Conservation (phyloP, 1,140 invertebrate genomes). For the Phthorimaea operculella region DNA sequence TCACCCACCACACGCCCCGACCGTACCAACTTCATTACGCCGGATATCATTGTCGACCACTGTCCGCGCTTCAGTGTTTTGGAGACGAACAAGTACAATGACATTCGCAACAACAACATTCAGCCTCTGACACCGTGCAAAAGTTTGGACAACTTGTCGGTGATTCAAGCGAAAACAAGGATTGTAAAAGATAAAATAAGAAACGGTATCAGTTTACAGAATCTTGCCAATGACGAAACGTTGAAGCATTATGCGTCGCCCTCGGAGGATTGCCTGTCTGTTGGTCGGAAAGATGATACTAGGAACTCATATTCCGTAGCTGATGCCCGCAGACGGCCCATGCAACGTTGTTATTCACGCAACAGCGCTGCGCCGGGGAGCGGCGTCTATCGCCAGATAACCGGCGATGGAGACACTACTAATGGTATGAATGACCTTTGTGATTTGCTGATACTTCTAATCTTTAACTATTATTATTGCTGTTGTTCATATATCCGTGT, state of each 20-base stretch:
- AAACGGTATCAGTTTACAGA: conserved; percentile 53
- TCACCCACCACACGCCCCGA: conserved; percentile 6
- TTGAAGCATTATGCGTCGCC: conserved; percentile 51
- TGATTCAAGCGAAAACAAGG: conserved; percentile 30
- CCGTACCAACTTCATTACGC: conserved; percentile 23
- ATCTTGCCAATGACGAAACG: conserved; percentile 45
- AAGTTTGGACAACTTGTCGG: conserved; percentile 56
- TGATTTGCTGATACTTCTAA: no score
- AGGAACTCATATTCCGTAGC: conserved; percentile 54
- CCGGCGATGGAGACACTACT: conserved; percentile 24
- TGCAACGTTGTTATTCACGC: conserved; percentile 33
- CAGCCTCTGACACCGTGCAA: conserved; percentile 45
- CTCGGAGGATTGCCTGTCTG: conserved; percentile 25
- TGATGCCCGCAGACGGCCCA: conserved; percentile 40
- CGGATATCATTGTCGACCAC: conserved; percentile 41
- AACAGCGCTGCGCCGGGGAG: conserved; percentile 40
- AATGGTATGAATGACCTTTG: conserved; percentile 18
- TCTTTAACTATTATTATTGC: no score
- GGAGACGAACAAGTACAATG: conserved; percentile 49
- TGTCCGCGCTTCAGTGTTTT: conserved; percentile 43
- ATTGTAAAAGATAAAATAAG: conserved; percentile 35
- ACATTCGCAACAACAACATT: conserved; percentile 54
- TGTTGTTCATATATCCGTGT: no score
- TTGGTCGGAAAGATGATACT: conserved; percentile 31
- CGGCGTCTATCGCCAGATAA: conserved; percentile 50